phyloP scores from a whole-genome alignment of 2,888 invertebrate species.

The Chymomyza procnemis region DNA sequence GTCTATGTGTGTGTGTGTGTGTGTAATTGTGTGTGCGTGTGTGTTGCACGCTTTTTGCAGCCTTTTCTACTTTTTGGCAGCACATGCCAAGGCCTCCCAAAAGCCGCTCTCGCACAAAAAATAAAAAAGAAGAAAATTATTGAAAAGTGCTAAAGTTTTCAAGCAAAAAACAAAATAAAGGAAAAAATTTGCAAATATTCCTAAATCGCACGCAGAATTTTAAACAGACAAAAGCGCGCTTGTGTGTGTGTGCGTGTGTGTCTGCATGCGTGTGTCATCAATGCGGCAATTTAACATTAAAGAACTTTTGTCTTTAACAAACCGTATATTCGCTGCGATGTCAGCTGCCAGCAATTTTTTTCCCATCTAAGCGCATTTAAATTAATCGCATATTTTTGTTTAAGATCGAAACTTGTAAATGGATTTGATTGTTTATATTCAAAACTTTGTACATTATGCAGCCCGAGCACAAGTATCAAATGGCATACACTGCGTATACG shows the following conservation, averaged over 20 bases:
- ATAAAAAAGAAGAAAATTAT: constrained; percentile 55
- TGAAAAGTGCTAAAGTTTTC: constrained; percentile 53
- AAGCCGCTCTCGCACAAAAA: constrained; percentile 6
- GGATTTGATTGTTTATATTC: constrained; percentile 58
- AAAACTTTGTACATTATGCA: constrained; percentile 34
- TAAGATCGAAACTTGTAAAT: constrained; percentile 44
- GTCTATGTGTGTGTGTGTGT: constrained; percentile 11
- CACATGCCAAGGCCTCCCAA: neutral
- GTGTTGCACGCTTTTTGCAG: constrained; percentile 32
- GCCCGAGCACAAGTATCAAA: neutral
- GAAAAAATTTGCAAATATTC: constrained; percentile 23
- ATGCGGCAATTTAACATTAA: constrained; percentile 7
- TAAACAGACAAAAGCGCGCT: constrained; percentile 43
- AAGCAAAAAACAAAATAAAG: constrained; percentile 6
- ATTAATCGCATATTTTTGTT: constrained; percentile 45
- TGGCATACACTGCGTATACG: constrained; percentile 5
- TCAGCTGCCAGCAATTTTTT: constrained; percentile 38
- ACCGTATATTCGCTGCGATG: constrained; percentile 20
- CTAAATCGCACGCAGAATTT: constrained; percentile 54
- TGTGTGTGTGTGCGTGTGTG: constrained; percentile 14
- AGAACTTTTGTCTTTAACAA: neutral
- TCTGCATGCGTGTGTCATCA: neutral
- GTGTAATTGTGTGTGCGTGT: constrained; percentile 28
- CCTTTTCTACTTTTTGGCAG: constrained; percentile 10
- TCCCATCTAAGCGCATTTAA: constrained; percentile 25